A percentile compares a stretch with the other conserved stretches of the same genome.
These are phyloP conservation scores for Bolborhynchus lineola DNA, from an alignment of 2,113 vertebrate genomes.

Conservation along the genomic window DNA sequence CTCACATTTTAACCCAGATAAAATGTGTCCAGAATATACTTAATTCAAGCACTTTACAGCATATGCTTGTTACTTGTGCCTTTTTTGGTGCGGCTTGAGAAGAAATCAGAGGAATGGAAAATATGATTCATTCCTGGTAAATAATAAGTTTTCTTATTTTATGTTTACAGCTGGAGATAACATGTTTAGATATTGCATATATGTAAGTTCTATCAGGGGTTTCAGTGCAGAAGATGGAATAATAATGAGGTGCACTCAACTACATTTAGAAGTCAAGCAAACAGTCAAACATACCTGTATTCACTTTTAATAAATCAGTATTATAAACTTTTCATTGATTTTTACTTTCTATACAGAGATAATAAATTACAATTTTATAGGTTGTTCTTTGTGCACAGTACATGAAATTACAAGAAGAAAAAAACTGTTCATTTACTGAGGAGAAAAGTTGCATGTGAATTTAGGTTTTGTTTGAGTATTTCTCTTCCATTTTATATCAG, in stretches of 20 bases:
- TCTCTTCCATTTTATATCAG: neutral
- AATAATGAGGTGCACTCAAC: neutral
- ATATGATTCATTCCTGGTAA: neutral
- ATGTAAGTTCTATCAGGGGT: neutral
- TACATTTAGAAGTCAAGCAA: neutral
- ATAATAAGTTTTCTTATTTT: neutral
- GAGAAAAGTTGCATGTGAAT: neutral
- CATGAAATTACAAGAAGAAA: neutral
- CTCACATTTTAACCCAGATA: neutral
- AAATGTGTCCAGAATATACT: neutral
- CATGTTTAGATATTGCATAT: neutral
- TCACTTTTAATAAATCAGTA: neutral
- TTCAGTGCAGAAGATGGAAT: neutral
- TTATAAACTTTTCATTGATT: neutral
- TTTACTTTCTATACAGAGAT: neutral
- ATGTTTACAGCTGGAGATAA: neutral
- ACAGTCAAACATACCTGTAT: neutral
- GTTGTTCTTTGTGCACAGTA: neutral
- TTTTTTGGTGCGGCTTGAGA: neutral
- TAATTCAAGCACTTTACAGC: neutral
- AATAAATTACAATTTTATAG: neutral
- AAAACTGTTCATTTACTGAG: neutral
- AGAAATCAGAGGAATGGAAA: neutral
- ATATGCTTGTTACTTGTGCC: neutral
- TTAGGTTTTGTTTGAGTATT: conserved; percentile 23